phyloP scores from a whole-genome alignment of 2,888 invertebrate species.

The Ectemnius lituratus region DNA sequence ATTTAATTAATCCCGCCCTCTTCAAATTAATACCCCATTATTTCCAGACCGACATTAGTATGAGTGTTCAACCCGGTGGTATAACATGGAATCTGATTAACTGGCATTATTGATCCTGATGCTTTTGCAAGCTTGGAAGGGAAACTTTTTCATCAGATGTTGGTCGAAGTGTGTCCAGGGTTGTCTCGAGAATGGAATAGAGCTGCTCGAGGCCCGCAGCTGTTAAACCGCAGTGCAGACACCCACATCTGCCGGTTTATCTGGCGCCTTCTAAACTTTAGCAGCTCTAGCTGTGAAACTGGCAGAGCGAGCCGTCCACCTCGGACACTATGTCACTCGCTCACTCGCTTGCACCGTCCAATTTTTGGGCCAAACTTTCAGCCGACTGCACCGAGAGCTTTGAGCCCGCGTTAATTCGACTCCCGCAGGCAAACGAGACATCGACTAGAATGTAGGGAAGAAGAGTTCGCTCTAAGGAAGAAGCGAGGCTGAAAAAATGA shows the following conservation, averaged over 20 bases:
- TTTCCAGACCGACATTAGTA: slow-evolving; percentile 11
- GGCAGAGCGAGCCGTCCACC: too few species aligned
- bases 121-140: slow-evolving; percentile 4
- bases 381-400: background rate
- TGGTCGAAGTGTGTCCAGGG: slow-evolving; percentile 44
- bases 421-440: too few species aligned
- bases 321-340: too few species aligned
- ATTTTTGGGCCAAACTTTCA: slow-evolving; percentile 6
- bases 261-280: slow-evolving; percentile 16
- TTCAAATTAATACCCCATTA: slow-evolving; percentile 27
- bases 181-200: slow-evolving; percentile 4
- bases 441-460: background rate
- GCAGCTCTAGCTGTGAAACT: too few species aligned
- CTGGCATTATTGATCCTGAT: too few species aligned
- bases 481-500: background rate
- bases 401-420: too few species aligned
- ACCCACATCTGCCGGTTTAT: slow-evolving; percentile 24
- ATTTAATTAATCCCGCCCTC: slow-evolving; percentile 32
- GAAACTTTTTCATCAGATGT: slow-evolving; percentile 54
- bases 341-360: background rate
- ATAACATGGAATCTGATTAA: slow-evolving; percentile 1
- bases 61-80: slow-evolving; percentile 4
- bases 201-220: slow-evolving; percentile 26
- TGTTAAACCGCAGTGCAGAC: slow-evolving; percentile 34
- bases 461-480: background rate